Base-by-base conservation (phyloP, 2,888 invertebrate genomes). In the Lacanobia oleracea region DNA sequence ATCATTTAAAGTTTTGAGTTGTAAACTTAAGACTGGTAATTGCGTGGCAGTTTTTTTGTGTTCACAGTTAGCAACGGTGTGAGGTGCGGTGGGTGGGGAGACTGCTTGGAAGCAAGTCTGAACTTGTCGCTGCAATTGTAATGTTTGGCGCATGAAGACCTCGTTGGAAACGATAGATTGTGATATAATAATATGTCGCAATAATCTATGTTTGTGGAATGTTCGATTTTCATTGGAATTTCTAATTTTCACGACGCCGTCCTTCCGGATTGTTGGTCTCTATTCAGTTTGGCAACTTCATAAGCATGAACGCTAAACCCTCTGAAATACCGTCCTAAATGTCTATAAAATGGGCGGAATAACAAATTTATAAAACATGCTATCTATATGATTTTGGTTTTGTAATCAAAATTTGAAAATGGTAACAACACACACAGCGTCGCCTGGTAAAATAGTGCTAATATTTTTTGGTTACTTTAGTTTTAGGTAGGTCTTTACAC, bases 101-200 rank as follows among this genome's bases (percentile, higher is more conserved):
- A 48, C 7, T 48, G n/a, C 9, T 48, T n/a, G n/a, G 18, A 48
- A 48, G n/a, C 61, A 45, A 63, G 50, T 63, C 50, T 90, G 90
- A 4, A 90, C 67, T 60, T 84, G 84, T 1, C 86, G 71, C 90
- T 92, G 5, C 43, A 9, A 63, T 50, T 33, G 6, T 50, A 33
- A 8, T 48, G 8, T 48, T 48, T 40, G 40, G 12, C 40, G 40
- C 40, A 40, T 10, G 12, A 10, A 40, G 40, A 40, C 40, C 61
- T 61, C 45, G 9, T 40, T 40, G 8, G 21, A 59, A 37, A n/a
- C n/a, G 8, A 21, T 59, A 8, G 8, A 23, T 6, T 16, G 40
- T 60, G 40, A 43, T 16, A 16, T 21, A 43, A 60, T 43, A 27
- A 23, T 43, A 9, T 60, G 59, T 40, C 59, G 40, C 59, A 60